Conservation (phyloP, 1,140 invertebrate species). For the Diploscapter pachys region DNA sequence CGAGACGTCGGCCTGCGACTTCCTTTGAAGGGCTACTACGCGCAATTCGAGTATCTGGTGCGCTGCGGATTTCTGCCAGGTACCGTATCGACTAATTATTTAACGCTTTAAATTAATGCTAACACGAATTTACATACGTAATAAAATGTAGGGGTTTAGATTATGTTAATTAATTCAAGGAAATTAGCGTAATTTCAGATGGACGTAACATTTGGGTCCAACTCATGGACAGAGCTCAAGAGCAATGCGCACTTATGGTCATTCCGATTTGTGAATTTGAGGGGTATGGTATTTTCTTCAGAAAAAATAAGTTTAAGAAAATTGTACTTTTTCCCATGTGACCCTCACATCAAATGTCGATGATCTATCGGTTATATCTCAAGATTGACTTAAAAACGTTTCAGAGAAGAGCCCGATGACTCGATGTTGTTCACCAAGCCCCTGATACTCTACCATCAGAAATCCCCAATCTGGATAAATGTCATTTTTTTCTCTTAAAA, state of each 20-base stretch:
- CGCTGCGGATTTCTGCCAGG: slow-evolving; percentile 79
- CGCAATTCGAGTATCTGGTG: slow-evolving; percentile 88
- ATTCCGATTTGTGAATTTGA: slow-evolving; percentile 57
- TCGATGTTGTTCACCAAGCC: background rate
- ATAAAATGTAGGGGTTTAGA: slow-evolving; percentile 68
- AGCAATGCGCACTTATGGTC: slow-evolving; percentile 69
- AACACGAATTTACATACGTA: too few species aligned
- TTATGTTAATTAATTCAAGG: background rate
- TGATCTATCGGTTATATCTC: background rate
- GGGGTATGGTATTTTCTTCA: too few species aligned
- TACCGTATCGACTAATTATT: too few species aligned
- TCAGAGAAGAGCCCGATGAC: background rate
- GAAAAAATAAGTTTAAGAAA: background rate
- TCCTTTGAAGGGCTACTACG: slow-evolving; percentile 73
- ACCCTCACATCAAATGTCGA: background rate
- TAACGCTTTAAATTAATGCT: too few species aligned
- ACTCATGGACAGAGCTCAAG: slow-evolving; percentile 78
- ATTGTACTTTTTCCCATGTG: background rate
- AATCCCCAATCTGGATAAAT: slow-evolving; percentile 21
- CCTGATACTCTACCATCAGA: background rate
- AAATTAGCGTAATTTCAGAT: slow-evolving; percentile 67
- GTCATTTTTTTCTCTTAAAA: slow-evolving; percentile 5
- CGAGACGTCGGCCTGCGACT: slow-evolving; percentile 70
- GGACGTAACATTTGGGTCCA: slow-evolving; percentile 73
- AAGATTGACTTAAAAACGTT: background rate